These are phyloP conservation scores for Heterotis niloticus DNA, from an alignment of 2,113 vertebrate genomes.

Conservation along the genomic window DNA sequence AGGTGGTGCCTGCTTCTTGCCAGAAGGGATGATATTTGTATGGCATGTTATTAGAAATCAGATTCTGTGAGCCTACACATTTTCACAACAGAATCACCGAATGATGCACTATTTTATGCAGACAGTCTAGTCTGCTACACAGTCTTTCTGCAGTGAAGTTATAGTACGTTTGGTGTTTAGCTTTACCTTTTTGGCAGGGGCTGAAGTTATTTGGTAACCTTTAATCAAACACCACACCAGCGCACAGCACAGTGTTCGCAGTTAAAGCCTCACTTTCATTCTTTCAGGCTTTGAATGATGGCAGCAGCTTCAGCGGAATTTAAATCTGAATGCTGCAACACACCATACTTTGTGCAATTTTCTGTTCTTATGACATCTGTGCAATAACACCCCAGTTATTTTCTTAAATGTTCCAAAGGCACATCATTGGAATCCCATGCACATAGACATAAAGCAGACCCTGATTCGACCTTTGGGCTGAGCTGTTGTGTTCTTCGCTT, in stretches of 20 bases:
- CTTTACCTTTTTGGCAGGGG: background rate
- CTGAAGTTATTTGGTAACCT: background rate
- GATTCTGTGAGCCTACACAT: constrained; percentile 44
- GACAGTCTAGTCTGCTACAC: constrained; percentile 33
- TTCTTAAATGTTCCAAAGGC: constrained; percentile 48
- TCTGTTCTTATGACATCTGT: constrained; percentile 40
- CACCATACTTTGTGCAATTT: constrained; percentile 39
- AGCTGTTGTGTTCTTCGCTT: background rate
- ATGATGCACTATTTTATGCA: constrained; percentile 41
- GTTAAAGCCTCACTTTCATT: background rate
- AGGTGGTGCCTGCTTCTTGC: background rate
- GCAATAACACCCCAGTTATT: constrained; percentile 55
- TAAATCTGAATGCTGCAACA: background rate
- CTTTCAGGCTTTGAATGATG: constrained; percentile 6
- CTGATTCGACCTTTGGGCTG: background rate
- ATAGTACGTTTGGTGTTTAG: background rate
- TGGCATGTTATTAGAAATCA: constrained; percentile 50
- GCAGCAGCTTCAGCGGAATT: background rate
- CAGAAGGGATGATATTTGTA: background rate
- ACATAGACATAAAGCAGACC: constrained; percentile 52
- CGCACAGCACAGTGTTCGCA: background rate
- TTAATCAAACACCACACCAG: background rate
- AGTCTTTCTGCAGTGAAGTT: background rate
- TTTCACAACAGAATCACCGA: constrained; percentile 47
- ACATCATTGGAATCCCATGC: constrained; percentile 50